phyloP scores from a whole-genome alignment of 2,888 invertebrate species.

The Oscheius sp. region DNA sequence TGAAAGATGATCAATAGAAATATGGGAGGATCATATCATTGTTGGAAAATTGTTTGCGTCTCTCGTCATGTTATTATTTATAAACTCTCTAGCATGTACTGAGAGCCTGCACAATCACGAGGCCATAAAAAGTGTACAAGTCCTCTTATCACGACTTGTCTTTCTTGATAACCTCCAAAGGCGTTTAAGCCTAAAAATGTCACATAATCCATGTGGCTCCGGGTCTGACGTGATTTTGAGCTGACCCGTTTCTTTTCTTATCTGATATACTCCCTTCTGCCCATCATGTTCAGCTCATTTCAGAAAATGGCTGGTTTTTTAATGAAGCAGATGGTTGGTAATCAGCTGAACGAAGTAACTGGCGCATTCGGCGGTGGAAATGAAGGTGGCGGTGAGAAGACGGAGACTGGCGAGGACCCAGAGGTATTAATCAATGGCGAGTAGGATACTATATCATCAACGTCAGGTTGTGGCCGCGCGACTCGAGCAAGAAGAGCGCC shows the following conservation, averaged over 20 bases:
- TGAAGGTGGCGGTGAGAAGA: conserved; percentile 76
- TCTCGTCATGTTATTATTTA: too few relatives aligned
- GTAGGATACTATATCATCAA: too few relatives aligned
- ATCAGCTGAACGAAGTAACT: conserved; percentile 68
- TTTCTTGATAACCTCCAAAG: conserved; percentile 3
- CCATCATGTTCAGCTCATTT: neutral
- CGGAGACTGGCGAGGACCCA: conserved; percentile 97
- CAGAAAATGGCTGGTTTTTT: conserved; percentile 65
- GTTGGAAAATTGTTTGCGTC: too few relatives aligned
- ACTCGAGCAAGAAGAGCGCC: conserved; percentile 93
- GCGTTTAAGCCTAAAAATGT: neutral
- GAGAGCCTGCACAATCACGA: neutral
- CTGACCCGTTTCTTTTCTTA: neutral
- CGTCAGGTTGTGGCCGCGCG: conserved; percentile 91
- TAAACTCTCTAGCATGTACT: too few relatives aligned
- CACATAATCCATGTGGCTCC: neutral
- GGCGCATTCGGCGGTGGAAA: conserved; percentile 51
- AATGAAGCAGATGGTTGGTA: conserved; percentile 70
- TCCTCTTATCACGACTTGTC: neutral
- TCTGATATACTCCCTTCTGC: neutral
- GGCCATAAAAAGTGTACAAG: conserved; percentile 8
- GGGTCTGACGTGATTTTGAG: neutral
- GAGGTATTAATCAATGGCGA: conserved; percentile 77
- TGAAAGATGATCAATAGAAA: too few relatives aligned
- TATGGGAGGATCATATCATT: too few relatives aligned